These are phyloP conservation scores for Megaceryle torquata DNA, from an alignment of 2,113 vertebrate genomes.

Conservation along the genomic window DNA sequence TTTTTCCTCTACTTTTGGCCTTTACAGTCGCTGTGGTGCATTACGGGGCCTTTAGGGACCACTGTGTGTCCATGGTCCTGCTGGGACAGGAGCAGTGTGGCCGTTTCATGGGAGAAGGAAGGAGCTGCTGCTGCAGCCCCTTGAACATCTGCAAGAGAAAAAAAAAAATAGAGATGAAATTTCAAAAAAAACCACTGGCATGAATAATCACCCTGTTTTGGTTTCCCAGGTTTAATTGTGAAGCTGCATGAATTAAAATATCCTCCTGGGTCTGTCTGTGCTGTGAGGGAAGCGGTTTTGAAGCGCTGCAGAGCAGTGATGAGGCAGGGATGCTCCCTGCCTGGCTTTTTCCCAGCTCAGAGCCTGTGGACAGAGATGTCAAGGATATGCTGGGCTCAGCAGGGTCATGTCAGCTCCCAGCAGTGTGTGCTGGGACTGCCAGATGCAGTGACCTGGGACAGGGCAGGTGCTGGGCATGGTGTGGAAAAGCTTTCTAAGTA, in stretches of 20 bases:
- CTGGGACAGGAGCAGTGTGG: neutral
- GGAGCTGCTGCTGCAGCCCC: neutral
- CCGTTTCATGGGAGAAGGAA: neutral
- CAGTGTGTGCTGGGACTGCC: neutral
- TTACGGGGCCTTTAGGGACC: neutral
- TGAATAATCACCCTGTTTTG: neutral
- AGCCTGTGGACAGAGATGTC: neutral
- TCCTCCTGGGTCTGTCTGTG: neutral
- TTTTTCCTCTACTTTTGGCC: neutral
- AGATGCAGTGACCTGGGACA: fast-evolving
- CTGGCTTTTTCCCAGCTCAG: neutral
- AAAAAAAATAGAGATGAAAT: neutral
- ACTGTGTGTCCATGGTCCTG: fast-evolving
- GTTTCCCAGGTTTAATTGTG: slow-evolving; percentile 37
- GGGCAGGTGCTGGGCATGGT: fast-evolving
- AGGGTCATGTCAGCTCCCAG: neutral
- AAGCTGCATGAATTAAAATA: slow-evolving; percentile 30
- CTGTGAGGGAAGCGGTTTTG: neutral
- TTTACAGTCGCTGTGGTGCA: neutral
- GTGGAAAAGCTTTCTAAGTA: neutral
- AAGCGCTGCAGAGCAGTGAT: neutral
- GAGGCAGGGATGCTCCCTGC: neutral
- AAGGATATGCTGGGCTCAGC: neutral
- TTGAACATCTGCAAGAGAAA: slow-evolving; percentile 1
- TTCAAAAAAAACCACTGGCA: neutral